These are phyloP conservation scores for Natator depressus DNA, from an alignment of 2,113 vertebrate genomes.

Conservation along the genomic window DNA sequence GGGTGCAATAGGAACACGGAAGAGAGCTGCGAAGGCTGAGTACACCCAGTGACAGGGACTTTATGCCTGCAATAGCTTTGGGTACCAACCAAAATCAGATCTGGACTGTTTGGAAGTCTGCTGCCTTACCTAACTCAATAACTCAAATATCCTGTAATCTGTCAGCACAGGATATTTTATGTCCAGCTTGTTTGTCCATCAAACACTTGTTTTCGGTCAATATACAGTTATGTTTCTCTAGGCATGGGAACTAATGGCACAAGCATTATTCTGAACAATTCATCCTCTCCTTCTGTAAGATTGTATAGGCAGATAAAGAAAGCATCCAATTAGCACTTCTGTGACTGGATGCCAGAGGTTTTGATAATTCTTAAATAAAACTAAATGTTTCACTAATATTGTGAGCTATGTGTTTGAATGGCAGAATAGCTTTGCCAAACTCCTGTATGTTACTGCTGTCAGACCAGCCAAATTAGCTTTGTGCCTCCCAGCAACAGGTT, in stretches of 20 bases:
- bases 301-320: background rate
- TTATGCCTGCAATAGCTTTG: background rate
- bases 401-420: background rate
- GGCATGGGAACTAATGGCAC: background rate
- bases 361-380: conserved; percentile 43
- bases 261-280: background rate
- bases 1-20: background rate
- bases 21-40: background rate
- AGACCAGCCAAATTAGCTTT: conserved; percentile 31
- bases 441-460: background rate
- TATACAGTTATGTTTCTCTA: background rate
- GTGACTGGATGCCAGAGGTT: background rate
- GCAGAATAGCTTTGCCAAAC: background rate
- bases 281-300: background rate
- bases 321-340: background rate
- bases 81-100: background rate
- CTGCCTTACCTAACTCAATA: background rate
- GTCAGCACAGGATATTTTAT: background rate
- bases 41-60: background rate
- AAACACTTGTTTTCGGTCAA: background rate
- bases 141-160: background rate
- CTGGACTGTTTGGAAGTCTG: background rate
- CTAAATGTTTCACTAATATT: background rate
- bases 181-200: background rate
- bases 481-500: conserved; percentile 39